Conservation (phyloP, 2,888 invertebrate species). For the Zaprionus lineosus region DNA sequence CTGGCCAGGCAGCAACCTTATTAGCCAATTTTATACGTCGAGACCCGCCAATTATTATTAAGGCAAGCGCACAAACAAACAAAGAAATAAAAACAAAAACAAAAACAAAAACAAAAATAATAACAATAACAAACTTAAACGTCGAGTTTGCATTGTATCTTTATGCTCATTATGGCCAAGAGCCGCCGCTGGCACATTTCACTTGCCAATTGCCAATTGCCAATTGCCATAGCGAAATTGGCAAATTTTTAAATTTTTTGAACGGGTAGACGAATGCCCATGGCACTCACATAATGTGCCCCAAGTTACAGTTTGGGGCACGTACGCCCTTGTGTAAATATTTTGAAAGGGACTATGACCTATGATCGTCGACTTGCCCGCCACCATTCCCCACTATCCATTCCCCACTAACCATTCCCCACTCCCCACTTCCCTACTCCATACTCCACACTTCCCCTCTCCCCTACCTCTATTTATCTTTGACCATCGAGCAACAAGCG, state of each 20-base stretch:
- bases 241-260: not conserved
- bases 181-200: conserved; percentile 19
- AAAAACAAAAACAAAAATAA: not conserved
- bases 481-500: no score
- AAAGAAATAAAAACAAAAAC: not conserved
- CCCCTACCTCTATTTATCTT: no score
- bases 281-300: conserved; percentile 16
- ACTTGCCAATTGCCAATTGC: conserved; percentile 19
- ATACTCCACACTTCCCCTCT: no score
- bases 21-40: conserved; percentile 37
- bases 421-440: no score
- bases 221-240: conserved; percentile 6
- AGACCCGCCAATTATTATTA: conserved; percentile 9
- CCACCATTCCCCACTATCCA: no score
- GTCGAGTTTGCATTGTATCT: conserved; percentile 22
- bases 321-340: conserved; percentile 65
- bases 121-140: not conserved
- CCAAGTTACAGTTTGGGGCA: conserved; percentile 30
- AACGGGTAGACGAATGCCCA: conserved; percentile 3
- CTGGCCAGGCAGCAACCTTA: conserved; percentile 39
- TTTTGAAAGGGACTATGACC: conserved; percentile 56
- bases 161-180: conserved; percentile 19
- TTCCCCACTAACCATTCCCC: no score
- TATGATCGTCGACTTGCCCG: conserved; percentile 2
- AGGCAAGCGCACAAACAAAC: no score